phyloP scores from a whole-genome alignment of 2,797 vertebrate species.

The Aulostomus chinensis region DNA sequence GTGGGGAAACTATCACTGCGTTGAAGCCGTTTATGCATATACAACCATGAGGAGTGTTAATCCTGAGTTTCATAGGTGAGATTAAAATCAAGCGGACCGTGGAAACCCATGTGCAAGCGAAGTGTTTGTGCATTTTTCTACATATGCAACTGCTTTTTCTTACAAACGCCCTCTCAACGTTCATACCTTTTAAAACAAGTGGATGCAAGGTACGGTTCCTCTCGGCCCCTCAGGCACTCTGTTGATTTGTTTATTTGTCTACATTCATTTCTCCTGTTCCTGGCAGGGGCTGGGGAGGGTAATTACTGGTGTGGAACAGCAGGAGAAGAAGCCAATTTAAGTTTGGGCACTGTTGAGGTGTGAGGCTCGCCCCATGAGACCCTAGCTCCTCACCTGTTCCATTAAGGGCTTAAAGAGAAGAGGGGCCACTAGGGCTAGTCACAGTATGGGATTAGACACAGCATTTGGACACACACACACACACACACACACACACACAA shows the following conservation, averaged over 20 bases:
- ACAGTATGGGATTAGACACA: conserved; percentile 66
- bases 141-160: too few species aligned
- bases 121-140: too few species aligned
- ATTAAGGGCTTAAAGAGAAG: conserved; percentile 58
- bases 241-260: conserved; percentile 71
- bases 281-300: conserved; percentile 47
- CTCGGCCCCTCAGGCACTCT: conserved; percentile 28
- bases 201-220: conserved; percentile 47
- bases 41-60: too few species aligned
- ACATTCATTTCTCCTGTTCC: conserved; percentile 51
- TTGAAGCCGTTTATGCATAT: too few species aligned
- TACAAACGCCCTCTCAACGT: too few species aligned
- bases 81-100: too few species aligned
- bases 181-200: conserved; percentile 46
- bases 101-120: too few species aligned
- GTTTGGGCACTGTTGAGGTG: conserved; percentile 59
- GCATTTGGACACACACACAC: conserved; percentile 46
- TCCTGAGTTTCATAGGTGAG: too few species aligned
- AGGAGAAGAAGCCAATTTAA: conserved; percentile 73
- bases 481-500: conserved; percentile 14
- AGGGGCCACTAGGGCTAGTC: conserved; percentile 42
- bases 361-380: conserved; percentile 55
- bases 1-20: too few species aligned
- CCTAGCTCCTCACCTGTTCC: conserved; percentile 65
- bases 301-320: conserved; percentile 72